Evolutionary conservation across 1,140 invertebrate genomes (phyloP).

Genomic region (Euura lappo): DNA sequence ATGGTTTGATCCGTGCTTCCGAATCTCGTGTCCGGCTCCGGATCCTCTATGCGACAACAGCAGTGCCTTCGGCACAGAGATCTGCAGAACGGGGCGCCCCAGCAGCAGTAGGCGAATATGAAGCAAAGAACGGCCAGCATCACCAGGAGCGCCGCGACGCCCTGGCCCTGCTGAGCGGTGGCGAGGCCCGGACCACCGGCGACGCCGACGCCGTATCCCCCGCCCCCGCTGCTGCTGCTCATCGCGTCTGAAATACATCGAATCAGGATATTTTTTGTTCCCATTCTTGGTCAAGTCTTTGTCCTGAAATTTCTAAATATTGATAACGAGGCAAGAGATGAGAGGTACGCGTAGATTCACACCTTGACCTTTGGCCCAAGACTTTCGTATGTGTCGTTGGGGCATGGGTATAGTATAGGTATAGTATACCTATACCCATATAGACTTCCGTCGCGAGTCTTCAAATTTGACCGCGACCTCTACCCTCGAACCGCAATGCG

Average conservation of each 20-base stretch:
- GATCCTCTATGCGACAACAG: slow-evolving; percentile 55
- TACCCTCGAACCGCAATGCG: background rate
- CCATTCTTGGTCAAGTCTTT: background rate
- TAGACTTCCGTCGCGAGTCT: background rate
- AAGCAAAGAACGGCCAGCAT: slow-evolving; percentile 66
- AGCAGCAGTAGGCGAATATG: slow-evolving; percentile 67
- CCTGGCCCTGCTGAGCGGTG: slow-evolving; percentile 54
- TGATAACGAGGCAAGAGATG: no score
- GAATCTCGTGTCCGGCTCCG: slow-evolving; percentile 40
- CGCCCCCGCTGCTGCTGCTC: slow-evolving; percentile 37
- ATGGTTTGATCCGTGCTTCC: slow-evolving; percentile 41
- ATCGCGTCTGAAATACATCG: slow-evolving; percentile 30
- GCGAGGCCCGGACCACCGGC: slow-evolving; percentile 40
- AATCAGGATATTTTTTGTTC: background rate
- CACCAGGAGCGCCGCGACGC: slow-evolving; percentile 62
- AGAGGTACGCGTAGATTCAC: no score
- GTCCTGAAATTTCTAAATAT: background rate
- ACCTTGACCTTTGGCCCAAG: no score
- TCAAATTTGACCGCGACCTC: background rate
- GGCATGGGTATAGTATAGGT: no score
- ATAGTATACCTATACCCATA: no score
- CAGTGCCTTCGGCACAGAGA: slow-evolving; percentile 59
- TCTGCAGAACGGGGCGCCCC: slow-evolving; percentile 64
- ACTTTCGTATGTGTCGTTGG: no score
- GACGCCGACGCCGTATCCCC: slow-evolving; percentile 40